Evolutionary conservation across 2,888 invertebrate genomes (phyloP).

Genomic region (Pristionchus mayeri): DNA sequence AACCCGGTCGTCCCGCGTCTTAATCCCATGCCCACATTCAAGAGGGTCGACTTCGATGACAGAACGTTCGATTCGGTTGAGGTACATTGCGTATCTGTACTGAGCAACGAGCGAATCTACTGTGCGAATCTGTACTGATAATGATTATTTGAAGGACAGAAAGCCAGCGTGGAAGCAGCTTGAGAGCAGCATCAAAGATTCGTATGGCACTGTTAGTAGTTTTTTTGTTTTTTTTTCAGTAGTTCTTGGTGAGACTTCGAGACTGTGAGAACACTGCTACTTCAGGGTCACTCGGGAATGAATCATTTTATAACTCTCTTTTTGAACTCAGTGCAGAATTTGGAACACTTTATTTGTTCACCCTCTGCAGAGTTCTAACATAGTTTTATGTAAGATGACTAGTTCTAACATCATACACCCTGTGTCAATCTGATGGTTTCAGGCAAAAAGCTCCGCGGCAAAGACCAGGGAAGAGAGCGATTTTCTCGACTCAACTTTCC

Average conservation of each 20-base stretch:
- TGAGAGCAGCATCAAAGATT: slow-evolving; percentile 71
- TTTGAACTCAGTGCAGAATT: no score
- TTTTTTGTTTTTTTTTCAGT: not conserved
- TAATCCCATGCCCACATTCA: slow-evolving; percentile 56
- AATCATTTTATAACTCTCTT: no score
- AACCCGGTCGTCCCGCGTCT: slow-evolving; percentile 16
- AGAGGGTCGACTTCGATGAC: slow-evolving; percentile 73
- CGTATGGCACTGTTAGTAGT: slow-evolving; percentile 66
- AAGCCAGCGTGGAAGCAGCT: slow-evolving; percentile 74
- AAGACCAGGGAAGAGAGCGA: slow-evolving; percentile 68
- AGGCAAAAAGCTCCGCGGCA: slow-evolving; percentile 70
- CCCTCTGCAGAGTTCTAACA: no score
- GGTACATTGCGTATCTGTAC: no score
- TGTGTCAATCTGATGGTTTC: not conserved
- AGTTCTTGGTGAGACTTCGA: no score
- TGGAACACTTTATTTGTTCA: no score
- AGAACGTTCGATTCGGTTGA: slow-evolving; percentile 62
- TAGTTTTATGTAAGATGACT: no score
- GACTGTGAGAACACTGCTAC: no score
- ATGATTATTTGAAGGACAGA: slow-evolving; percentile 43
- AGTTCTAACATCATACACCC: no score
- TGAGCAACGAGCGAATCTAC: no score
- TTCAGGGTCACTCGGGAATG: no score
- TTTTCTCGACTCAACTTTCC: slow-evolving; percentile 62
- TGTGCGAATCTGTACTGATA: not conserved